These are phyloP conservation scores for Plestiodon gilberti DNA, from an alignment of 2,113 vertebrate species.

Conservation along the genomic window DNA sequence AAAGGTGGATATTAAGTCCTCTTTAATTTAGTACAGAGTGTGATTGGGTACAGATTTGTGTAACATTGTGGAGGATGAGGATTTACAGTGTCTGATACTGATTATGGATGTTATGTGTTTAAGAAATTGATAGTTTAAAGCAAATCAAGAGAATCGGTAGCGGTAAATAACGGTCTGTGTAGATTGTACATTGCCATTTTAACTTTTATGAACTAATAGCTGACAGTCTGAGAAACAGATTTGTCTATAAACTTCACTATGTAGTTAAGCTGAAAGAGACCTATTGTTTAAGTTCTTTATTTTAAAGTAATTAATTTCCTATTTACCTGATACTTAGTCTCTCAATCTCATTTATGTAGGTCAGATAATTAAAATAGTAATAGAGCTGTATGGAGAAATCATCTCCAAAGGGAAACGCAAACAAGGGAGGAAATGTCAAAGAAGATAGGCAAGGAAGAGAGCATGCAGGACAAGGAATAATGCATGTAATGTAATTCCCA, in stretches of 20 bases:
- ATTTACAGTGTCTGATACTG: background rate
- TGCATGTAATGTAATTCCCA: background rate
- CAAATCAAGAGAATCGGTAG: background rate
- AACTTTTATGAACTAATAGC: background rate
- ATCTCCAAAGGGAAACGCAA: slow-evolving; percentile 25
- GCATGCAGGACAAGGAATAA: background rate
- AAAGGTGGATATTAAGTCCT: background rate
- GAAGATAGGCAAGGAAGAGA: background rate
- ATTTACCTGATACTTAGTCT: background rate
- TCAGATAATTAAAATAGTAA: slow-evolving; percentile 43
- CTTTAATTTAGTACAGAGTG: background rate
- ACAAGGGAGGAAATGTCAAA: background rate
- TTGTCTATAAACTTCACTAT: background rate
- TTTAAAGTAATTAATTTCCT: slow-evolving; percentile 14
- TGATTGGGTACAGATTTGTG: background rate
- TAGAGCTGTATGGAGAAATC: slow-evolving; percentile 45
- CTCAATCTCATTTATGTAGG: slow-evolving; percentile 50
- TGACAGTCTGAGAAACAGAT: background rate
- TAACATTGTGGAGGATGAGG: background rate
- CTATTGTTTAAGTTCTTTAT: background rate
- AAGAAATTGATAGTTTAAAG: background rate
- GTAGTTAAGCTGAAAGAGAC: background rate
- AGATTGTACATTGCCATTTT: background rate
- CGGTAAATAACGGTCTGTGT: background rate
- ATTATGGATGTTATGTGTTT: background rate